Conservation (phyloP, 2,113 vertebrate genomes). For the Pampusana beccarii region DNA sequence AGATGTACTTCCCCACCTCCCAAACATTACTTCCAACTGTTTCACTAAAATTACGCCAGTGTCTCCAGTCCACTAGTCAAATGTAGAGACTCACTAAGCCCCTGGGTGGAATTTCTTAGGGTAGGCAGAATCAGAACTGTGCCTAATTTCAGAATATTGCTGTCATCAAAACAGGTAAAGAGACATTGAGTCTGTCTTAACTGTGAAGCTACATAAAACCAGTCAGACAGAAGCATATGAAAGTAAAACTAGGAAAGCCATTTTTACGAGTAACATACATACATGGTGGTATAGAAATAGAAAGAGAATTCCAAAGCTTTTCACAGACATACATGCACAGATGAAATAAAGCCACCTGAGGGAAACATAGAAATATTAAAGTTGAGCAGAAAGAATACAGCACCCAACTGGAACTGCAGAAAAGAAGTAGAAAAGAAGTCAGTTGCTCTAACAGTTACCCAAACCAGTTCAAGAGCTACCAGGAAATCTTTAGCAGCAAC, state of each 20-base stretch:
- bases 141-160: background rate
- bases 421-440: background rate
- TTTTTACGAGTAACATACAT: background rate
- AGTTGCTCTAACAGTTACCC: background rate
- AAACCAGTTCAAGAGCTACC: background rate
- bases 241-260: background rate
- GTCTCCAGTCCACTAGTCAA: background rate
- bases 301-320: slow-evolving; percentile 41
- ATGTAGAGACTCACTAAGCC: background rate
- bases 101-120: background rate
- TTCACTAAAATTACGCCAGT: background rate
- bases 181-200: background rate
- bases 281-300: background rate
- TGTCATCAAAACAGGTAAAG: background rate
- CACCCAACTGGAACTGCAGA: background rate
- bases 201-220: background rate
- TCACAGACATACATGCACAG: slow-evolving; percentile 24
- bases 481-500: background rate
- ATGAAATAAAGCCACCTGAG: slow-evolving; percentile 35
- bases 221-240: background rate
- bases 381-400: slow-evolving; percentile 23
- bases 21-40: background rate
- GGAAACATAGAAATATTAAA: slow-evolving; percentile 6
- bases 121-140: background rate
- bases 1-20: background rate